Percentiles rank a stretch among this genome's conserved stretches.
Evolutionary conservation across 2,888 invertebrate species (phyloP).

Genomic region (Linyphia triangularis): DNA sequence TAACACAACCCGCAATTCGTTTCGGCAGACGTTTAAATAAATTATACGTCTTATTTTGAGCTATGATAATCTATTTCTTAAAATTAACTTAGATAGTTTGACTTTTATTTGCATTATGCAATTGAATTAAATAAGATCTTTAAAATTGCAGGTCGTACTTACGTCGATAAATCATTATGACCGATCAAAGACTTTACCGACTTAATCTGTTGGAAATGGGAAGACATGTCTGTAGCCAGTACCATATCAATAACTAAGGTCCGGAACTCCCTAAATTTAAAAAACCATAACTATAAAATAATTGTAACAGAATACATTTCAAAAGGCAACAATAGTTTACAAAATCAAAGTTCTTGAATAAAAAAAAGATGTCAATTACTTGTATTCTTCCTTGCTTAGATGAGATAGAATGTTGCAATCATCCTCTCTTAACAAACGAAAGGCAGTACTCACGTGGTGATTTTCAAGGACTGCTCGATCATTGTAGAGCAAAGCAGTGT

Average conservation of each 20-base stretch:
- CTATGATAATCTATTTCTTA: no score
- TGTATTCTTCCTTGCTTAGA: slow-evolving; percentile 90
- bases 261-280: slow-evolving; percentile 88
- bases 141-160: slow-evolving; percentile 34
- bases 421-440: slow-evolving; percentile 92
- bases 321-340: no score
- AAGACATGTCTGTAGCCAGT: slow-evolving; percentile 97
- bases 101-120: no score
- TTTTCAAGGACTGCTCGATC: slow-evolving; percentile 94
- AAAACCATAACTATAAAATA: neutral
- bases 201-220: slow-evolving; percentile 97
- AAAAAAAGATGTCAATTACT: slow-evolving; percentile 78
- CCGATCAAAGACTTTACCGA: slow-evolving; percentile 92
- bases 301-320: neutral
- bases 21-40: no score
- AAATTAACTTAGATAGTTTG: no score
- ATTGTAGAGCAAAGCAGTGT: slow-evolving; percentile 94
- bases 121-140: neutral
- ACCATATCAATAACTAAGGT: slow-evolving; percentile 97
- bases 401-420: slow-evolving; percentile 94
- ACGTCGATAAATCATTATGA: slow-evolving; percentile 86
- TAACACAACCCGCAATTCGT: no score
- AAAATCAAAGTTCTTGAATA: neutral
- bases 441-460: slow-evolving; percentile 92
- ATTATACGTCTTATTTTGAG: no score